Percentiles rank a stretch among this genome's conserved stretches.
Evolutionary conservation across 2,888 invertebrate species (phyloP).

Genomic region (Scaptomyza caliginosa): DNA sequence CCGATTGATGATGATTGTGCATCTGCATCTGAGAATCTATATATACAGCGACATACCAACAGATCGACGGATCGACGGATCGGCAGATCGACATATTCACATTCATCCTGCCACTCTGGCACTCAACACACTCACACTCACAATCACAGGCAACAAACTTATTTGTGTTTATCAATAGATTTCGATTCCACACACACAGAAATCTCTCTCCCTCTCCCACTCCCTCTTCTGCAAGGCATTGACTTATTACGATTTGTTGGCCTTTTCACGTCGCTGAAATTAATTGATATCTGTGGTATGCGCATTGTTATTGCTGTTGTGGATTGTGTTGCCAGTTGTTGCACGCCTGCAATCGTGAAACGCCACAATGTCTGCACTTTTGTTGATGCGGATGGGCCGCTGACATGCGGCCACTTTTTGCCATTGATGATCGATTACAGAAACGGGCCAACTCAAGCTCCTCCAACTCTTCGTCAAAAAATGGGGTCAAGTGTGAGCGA

Average conservation of each 20-base stretch:
- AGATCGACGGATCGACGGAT: conserved; percentile 22
- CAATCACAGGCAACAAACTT: conserved; percentile 45
- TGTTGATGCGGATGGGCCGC: conserved; percentile 48
- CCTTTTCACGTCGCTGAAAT: conserved; percentile 77
- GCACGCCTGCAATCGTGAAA: conserved; percentile 36
- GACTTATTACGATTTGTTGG: conserved; percentile 79
- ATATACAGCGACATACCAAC: conserved; percentile 11
- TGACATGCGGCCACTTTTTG: conserved; percentile 69
- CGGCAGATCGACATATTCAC: conserved; percentile 24
- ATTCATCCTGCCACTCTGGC: conserved; percentile 55
- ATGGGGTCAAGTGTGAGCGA: conserved; percentile 72
- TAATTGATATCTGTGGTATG: conserved; percentile 79
- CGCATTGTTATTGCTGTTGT: conserved; percentile 62
- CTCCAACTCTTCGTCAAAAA: conserved; percentile 30
- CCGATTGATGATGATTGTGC: conserved; percentile 80
- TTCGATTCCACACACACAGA: conserved; percentile 7
- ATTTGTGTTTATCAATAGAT: conserved; percentile 74
- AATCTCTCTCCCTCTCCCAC: not conserved
- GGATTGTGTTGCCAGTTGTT: not conserved
- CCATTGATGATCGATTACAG: conserved; percentile 73
- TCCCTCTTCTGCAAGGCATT: conserved; percentile 49
- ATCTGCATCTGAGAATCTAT: conserved; percentile 45
- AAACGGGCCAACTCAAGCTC: conserved; percentile 46
- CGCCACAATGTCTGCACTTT: conserved; percentile 61
- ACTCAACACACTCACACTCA: conserved; percentile 19